Evolutionary conservation across 2,888 invertebrate genomes (phyloP).

Genomic region (Anoplius nigerrimus): DNA sequence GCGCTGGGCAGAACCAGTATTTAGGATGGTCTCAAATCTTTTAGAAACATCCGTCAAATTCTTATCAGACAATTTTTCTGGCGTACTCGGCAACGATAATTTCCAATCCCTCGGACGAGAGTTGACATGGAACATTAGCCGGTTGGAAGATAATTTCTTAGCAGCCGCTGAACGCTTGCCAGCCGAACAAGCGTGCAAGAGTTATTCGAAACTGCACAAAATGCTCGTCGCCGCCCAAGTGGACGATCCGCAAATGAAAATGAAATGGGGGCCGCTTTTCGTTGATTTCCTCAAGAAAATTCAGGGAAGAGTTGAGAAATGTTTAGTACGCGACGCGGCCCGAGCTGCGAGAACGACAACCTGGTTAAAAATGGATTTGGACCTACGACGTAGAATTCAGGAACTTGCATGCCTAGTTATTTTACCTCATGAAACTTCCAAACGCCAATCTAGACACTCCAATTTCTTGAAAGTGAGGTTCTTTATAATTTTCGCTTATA

Average conservation of each 20-base stretch:
- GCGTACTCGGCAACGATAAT: constrained; percentile 82
- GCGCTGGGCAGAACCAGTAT: constrained; percentile 89
- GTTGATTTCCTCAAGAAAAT: constrained; percentile 80
- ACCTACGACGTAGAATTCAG: constrained; percentile 80
- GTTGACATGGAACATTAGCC: constrained; percentile 84
- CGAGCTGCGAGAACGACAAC: constrained; percentile 80
- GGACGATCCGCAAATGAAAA: constrained; percentile 72
- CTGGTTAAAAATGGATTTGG: constrained; percentile 81
- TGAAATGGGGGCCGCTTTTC: constrained; percentile 78
- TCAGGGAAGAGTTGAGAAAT: constrained; percentile 82
- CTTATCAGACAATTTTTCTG: constrained; percentile 85
- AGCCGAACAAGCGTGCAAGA: constrained; percentile 88
- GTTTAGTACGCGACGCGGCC: constrained; percentile 83
- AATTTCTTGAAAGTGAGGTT: constrained; percentile 64
- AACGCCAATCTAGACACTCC: constrained; percentile 69
- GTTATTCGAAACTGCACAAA: constrained; percentile 78
- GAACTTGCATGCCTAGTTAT: constrained; percentile 79
- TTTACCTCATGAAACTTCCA: constrained; percentile 73
- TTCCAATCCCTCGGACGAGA: constrained; percentile 83
- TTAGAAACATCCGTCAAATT: constrained; percentile 88
- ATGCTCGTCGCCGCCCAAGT: constrained; percentile 64
- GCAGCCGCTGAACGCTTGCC: constrained; percentile 87
- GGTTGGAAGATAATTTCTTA: constrained; percentile 87
- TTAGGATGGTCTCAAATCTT: constrained; percentile 86
- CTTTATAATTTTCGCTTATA: constrained; percentile 1